phyloP scores from a whole-genome alignment of 2,888 invertebrate species.

The Dermolepida albohirtum region DNA sequence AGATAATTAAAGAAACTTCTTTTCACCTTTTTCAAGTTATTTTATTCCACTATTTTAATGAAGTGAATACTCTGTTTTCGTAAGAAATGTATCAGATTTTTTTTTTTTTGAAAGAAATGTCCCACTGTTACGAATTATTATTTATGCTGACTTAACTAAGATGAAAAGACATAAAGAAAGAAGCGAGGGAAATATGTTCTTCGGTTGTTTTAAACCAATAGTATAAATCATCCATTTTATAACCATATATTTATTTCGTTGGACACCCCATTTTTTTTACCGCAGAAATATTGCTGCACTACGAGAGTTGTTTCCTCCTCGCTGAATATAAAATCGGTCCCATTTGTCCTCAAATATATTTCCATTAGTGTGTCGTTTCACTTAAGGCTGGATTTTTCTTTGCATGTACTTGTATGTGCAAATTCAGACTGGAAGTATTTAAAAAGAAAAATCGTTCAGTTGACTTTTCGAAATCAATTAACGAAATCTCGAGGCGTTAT shows the following conservation, averaged over 20 bases:
- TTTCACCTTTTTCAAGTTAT: no score
- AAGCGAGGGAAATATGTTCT: constrained; percentile 18
- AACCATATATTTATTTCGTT: constrained; percentile 33
- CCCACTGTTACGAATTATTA: constrained; percentile 9
- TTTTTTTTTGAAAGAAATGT: background rate
- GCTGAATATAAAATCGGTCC: constrained; percentile 24
- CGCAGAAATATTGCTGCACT: constrained; percentile 23
- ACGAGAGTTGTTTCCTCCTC: constrained; percentile 14
- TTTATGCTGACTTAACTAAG: background rate
- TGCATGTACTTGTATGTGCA: background rate
- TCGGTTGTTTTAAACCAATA: constrained; percentile 28
- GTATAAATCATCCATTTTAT: constrained; percentile 32
- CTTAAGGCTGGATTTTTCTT: constrained; percentile 13
- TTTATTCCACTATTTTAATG: no score
- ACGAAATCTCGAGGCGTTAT: no score
- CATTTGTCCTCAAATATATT: constrained; percentile 26
- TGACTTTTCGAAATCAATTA: no score
- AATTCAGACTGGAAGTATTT: background rate
- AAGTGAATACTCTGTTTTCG: background rate
- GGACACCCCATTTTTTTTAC: constrained; percentile 27
- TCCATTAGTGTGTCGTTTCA: constrained; percentile 27
- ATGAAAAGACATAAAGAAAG: constrained; percentile 12
- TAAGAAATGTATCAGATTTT: background rate
- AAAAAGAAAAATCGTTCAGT: no score
- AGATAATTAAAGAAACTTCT: no score